These are phyloP conservation scores for Diabrotica undecimpunctata DNA, from an alignment of 1,140 invertebrate genomes.

Conservation along the genomic window DNA sequence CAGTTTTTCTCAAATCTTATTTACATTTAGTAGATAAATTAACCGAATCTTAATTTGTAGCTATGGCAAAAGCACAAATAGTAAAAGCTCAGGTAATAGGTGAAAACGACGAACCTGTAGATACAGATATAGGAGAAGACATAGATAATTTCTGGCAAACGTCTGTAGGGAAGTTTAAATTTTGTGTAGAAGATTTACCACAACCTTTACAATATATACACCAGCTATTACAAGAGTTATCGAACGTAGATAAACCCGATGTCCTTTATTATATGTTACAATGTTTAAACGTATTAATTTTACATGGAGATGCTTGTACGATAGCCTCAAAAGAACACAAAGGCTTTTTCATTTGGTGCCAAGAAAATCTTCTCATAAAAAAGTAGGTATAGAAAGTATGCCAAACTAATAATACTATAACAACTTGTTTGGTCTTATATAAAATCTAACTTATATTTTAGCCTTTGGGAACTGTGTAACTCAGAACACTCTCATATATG, in stretches of 20 bases:
- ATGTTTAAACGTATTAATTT: constrained; percentile 85
- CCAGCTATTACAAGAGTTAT: constrained; percentile 80
- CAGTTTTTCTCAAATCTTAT: too few relatives aligned
- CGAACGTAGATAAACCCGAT: constrained; percentile 82
- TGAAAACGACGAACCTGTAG: constrained; percentile 64
- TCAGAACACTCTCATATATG: constrained; percentile 91
- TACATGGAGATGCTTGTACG: constrained; percentile 90
- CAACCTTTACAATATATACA: constrained; percentile 90
- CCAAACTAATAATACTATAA: too few relatives aligned
- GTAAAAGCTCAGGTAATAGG: constrained; percentile 62
- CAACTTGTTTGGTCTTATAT: too few relatives aligned
- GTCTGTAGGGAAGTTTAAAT: constrained; percentile 87
- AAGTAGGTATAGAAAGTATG: constrained; percentile 62
- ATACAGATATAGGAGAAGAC: constrained; percentile 65
- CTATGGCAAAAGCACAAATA: constrained; percentile 62
- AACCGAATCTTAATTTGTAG: constrained; percentile 38
- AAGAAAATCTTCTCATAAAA: constrained; percentile 92
- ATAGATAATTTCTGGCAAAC: constrained; percentile 85
- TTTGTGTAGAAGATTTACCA: constrained; percentile 86
- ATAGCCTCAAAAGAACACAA: constrained; percentile 85
- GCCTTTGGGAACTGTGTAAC: constrained; percentile 90
- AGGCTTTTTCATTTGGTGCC: constrained; percentile 96
- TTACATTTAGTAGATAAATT: too few relatives aligned
- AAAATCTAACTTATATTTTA: constrained; percentile 46
- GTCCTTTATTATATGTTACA: constrained; percentile 90